phyloP scores from a whole-genome alignment of 2,113 vertebrate species.

The Elephantulus edwardii region DNA sequence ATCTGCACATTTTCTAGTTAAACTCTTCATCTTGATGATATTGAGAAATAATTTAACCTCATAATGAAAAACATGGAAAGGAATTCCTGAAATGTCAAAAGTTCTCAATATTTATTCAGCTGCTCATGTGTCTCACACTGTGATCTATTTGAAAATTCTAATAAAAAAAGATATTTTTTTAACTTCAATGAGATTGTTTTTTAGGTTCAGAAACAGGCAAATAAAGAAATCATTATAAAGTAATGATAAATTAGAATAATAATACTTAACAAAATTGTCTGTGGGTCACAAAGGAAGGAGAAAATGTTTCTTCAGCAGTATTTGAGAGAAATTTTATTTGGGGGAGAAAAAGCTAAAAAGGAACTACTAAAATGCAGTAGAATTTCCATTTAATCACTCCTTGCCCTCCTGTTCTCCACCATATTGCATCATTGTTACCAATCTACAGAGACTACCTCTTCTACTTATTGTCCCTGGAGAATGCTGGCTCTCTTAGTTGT shows the following conservation, averaged over 20 bases:
- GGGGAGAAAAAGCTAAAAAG: not conserved
- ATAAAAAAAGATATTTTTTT: not conserved
- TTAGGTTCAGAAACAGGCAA: not conserved
- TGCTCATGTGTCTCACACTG: not conserved
- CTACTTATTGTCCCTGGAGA: not conserved
- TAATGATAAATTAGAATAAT: not conserved
- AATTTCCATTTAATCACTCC: not conserved
- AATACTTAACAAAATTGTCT: not conserved
- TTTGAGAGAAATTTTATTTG: not conserved
- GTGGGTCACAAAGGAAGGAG: not conserved
- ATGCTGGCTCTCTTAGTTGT: not conserved
- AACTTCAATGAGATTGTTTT: not conserved
- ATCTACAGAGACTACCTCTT: no score
- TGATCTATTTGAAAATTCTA: not conserved
- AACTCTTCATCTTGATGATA: no score
- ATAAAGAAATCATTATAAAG: not conserved
- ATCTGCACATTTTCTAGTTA: not conserved
- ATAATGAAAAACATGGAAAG: not conserved
- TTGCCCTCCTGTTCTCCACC: not conserved
- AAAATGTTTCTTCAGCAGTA: not conserved
- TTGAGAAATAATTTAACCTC: not conserved
- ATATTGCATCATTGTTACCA: no score
- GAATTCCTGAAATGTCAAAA: not conserved
- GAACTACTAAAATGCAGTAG: not conserved
- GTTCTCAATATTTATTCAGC: not conserved